phyloP scores from a whole-genome alignment of 2,888 invertebrate genomes.

The Neoscelio sp. region DNA sequence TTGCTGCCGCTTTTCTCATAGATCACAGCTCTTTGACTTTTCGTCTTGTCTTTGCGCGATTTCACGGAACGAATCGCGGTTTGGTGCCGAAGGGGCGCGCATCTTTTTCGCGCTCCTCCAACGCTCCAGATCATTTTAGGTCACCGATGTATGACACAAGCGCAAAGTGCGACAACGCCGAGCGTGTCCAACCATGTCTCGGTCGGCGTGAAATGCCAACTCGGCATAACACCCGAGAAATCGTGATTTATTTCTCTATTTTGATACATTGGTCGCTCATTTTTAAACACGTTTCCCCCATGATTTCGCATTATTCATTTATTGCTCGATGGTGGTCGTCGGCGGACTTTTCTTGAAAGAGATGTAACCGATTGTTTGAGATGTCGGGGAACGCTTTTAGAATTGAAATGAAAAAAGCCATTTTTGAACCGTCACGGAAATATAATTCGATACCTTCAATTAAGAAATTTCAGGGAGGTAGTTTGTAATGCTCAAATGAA shows the following conservation, averaged over 20 bases:
- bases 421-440: slow-evolving; percentile 4
- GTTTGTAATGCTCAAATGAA: neutral
- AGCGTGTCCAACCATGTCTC: slow-evolving; percentile 50
- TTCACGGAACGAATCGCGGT: slow-evolving; percentile 58
- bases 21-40: slow-evolving; percentile 31
- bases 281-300: slow-evolving; percentile 20
- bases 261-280: slow-evolving; percentile 19
- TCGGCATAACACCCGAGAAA: slow-evolving; percentile 34
- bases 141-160: slow-evolving; percentile 43
- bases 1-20: slow-evolving; percentile 16
- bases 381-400: no score
- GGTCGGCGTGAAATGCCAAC: slow-evolving; percentile 43
- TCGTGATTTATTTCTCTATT: slow-evolving; percentile 45
- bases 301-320: slow-evolving; percentile 36
- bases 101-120: slow-evolving; percentile 34
- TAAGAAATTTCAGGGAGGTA: neutral
- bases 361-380: neutral
- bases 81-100: slow-evolving; percentile 52
- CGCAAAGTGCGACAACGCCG: slow-evolving; percentile 38
- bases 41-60: slow-evolving; percentile 41
- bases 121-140: slow-evolving; percentile 41
- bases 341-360: slow-evolving; percentile 1
- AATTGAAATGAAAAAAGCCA: neutral
- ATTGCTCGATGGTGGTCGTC: slow-evolving; percentile 17
- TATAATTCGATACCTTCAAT: neutral